Evolutionary conservation across 2,113 vertebrate species (phyloP).

Genomic region (Eurypyga helias): DNA sequence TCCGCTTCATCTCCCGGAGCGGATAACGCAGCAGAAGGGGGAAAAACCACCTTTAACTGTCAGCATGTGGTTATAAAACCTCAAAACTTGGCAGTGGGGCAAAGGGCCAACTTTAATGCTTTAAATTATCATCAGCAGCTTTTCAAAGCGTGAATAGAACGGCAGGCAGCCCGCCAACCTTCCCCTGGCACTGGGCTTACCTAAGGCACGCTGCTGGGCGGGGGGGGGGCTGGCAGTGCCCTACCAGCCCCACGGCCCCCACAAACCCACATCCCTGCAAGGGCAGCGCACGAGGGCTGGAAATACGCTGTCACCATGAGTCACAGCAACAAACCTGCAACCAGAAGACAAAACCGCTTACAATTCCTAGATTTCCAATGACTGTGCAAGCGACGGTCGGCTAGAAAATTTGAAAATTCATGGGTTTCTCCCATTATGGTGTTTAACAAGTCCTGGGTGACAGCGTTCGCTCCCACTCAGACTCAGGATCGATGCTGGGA

Average conservation of each 20-base stretch:
- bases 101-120: not conserved
- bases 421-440: rapidly evolving
- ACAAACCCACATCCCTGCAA: rapidly evolving
- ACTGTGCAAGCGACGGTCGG: not conserved
- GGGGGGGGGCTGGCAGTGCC: not conserved
- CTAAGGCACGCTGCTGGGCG: rapidly evolving
- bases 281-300: not conserved
- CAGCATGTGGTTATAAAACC: not conserved
- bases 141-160: rapidly evolving
- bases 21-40: not conserved
- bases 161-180: rapidly evolving
- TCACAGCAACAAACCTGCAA: rapidly evolving
- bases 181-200: not conserved
- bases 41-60: not conserved
- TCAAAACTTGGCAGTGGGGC: rapidly evolving
- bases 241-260: not conserved
- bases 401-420: not conserved
- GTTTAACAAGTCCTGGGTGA: rapidly evolving
- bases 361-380: not conserved
- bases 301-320: rapidly evolving
- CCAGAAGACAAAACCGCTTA: rapidly evolving
- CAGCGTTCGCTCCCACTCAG: not conserved
- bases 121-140: not conserved
- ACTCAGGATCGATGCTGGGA: rapidly evolving
- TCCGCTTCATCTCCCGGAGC: rapidly evolving